phyloP scores from a whole-genome alignment of 2,113 vertebrate genomes.

The Orthonyx spaldingii region DNA sequence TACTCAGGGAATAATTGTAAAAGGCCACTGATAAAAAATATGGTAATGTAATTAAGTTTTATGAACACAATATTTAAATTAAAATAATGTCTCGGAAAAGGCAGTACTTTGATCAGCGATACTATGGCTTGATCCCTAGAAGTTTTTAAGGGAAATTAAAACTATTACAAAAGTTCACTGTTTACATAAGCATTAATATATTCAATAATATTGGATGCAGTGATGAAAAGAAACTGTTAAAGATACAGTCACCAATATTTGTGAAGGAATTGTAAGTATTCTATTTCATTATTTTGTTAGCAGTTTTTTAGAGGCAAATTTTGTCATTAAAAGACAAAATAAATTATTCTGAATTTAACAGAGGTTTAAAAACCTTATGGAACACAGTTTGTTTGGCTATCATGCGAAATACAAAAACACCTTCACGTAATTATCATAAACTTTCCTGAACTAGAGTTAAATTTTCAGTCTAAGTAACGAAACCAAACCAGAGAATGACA shows the following conservation, averaged over 20 bases:
- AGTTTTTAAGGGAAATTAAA: not conserved
- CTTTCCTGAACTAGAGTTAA: not conserved
- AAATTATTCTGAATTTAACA: not conserved
- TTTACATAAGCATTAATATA: slow-evolving; percentile 15
- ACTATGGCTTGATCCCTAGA: not conserved
- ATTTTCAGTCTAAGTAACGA: not conserved
- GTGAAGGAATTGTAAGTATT: not conserved
- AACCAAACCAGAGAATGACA: not conserved
- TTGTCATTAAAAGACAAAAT: not conserved
- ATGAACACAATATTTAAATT: slow-evolving; percentile 55
- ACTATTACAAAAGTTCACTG: not conserved
- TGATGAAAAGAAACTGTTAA: slow-evolving; percentile 11
- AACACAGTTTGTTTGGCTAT: not conserved
- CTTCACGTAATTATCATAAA: not conserved
- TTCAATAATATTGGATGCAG: not conserved
- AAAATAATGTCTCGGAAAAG: slow-evolving; percentile 19
- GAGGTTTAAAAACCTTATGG: not conserved
- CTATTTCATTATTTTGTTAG: not conserved
- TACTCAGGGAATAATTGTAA: not conserved
- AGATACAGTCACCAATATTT: not conserved
- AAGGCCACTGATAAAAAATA: not conserved
- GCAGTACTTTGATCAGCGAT: not conserved
- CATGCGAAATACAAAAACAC: not conserved
- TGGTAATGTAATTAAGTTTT: slow-evolving; percentile 60
- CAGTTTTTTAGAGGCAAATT: not conserved